A percentile compares a stretch with the other conserved stretches of the same genome.
These are phyloP conservation scores for Gastrophryne carolinensis DNA, from an alignment of 2,797 vertebrate genomes.

Conservation along the genomic window DNA sequence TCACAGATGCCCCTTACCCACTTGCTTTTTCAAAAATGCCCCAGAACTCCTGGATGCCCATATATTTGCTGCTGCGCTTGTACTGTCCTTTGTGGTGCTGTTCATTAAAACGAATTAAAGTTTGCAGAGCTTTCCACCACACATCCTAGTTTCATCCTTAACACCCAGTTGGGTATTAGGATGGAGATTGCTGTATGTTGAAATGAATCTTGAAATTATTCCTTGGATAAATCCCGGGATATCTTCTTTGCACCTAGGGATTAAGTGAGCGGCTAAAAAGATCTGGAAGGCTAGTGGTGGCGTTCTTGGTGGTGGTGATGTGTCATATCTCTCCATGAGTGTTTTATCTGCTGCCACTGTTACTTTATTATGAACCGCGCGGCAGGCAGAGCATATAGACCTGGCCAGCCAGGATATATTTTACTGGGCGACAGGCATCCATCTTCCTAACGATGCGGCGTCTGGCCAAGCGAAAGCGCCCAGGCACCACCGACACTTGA, in stretches of 20 bases:
- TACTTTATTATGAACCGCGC: constrained; percentile 34
- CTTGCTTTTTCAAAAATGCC: no score
- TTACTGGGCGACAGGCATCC: constrained; percentile 18
- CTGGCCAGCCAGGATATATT: constrained; percentile 24
- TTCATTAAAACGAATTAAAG: no score
- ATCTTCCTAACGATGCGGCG: constrained; percentile 37
- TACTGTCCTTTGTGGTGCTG: no score
- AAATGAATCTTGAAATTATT: constrained; percentile 1
- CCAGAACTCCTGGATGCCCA: no score
- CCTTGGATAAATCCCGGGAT: constrained; percentile 12
- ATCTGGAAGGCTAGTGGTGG: background rate
- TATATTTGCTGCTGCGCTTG: no score
- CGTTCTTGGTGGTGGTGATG: background rate
- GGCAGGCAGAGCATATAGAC: constrained; percentile 13
- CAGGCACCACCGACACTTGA: constrained; percentile 42
- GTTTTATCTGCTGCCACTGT: constrained; percentile 12
- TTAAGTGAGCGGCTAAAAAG: constrained; percentile 36
- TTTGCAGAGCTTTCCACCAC: no score
- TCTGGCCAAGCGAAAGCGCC: constrained; percentile 16
- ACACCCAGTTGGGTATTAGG: no score
- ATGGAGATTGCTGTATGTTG: background rate
- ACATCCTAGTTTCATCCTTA: no score
- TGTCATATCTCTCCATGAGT: constrained; percentile 20
- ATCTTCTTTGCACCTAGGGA: constrained; percentile 32
- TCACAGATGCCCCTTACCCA: no score